A percentile compares a stretch with the other conserved stretches of the same genome.
Evolutionary conservation across 2,888 invertebrate species (phyloP).

Genomic region (Volucella bombylans): DNA sequence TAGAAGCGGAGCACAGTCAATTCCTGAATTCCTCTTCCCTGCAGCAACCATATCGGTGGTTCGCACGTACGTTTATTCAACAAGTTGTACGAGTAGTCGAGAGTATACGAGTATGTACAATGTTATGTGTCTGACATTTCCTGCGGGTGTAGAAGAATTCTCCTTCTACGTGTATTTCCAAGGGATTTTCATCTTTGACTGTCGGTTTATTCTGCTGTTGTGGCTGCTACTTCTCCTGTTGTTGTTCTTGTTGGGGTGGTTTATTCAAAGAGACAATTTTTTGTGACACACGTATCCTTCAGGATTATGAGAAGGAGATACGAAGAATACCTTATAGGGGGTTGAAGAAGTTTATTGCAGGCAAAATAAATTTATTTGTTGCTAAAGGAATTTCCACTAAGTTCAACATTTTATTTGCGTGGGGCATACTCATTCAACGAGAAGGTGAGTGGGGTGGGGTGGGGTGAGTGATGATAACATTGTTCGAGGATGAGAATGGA

Average conservation of each 20-base stretch:
- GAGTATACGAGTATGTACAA: constrained; percentile 14
- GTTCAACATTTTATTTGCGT: constrained; percentile 32
- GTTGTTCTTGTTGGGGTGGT: background rate
- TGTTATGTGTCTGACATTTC: constrained; percentile 46
- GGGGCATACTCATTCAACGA: background rate
- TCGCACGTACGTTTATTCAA: constrained; percentile 43
- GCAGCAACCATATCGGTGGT: background rate
- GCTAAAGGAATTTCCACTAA: constrained; percentile 21
- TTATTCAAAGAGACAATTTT: background rate
- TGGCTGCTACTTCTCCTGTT: background rate
- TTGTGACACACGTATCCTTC: background rate
- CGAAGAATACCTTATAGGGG: too few relatives aligned
- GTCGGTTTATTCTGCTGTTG: too few relatives aligned
- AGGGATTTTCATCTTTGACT: constrained; percentile 16
- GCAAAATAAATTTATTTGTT: constrained; percentile 52
- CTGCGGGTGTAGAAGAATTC: constrained; percentile 8
- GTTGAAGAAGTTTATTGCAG: constrained; percentile 44
- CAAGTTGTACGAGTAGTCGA: constrained; percentile 34
- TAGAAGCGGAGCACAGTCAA: constrained; percentile 1
- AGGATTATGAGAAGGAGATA: constrained; percentile 12
- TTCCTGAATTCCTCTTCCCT: background rate
- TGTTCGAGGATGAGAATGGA: background rate
- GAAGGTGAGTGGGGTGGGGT: background rate
- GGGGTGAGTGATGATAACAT: background rate
- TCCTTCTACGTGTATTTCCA: constrained; percentile 12